Evolutionary conservation across 2,113 vertebrate genomes (phyloP).

Genomic region (Pagrus major): DNA sequence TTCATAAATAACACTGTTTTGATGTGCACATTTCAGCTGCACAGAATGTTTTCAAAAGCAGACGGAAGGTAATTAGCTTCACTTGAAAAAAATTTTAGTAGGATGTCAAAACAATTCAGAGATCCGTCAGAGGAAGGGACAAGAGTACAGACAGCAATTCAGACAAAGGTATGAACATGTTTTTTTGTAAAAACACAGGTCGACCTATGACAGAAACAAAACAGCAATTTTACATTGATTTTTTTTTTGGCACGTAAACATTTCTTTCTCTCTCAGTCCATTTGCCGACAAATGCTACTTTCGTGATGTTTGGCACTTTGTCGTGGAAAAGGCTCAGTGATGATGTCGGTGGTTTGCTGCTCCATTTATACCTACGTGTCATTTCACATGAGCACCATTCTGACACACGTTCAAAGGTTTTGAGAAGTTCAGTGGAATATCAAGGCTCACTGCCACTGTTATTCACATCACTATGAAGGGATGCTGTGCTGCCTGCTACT

Average conservation of each 20-base stretch:
- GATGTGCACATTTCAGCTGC: neutral
- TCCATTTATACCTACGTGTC: conserved; percentile 41
- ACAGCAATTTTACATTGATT: conserved; percentile 42
- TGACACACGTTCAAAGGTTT: conserved; percentile 22
- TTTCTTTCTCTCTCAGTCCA: conserved; percentile 46
- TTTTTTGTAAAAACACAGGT: conserved; percentile 5
- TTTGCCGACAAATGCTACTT: conserved; percentile 33
- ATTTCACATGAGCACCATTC: conserved; percentile 41
- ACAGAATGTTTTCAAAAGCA: neutral
- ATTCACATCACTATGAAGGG: conserved; percentile 39
- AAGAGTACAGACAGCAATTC: conserved; percentile 5
- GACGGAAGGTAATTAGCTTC: neutral
- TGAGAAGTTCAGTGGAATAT: conserved; percentile 20
- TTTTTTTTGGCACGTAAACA: neutral
- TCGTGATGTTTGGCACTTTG: conserved; percentile 43
- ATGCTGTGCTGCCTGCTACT: neutral
- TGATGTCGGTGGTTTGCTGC: conserved; percentile 20
- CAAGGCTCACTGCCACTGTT: conserved; percentile 32
- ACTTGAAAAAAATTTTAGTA: conserved; percentile 5
- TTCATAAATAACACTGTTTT: neutral
- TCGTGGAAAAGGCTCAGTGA: conserved; percentile 21
- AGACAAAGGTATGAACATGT: neutral
- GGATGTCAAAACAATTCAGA: conserved; percentile 22
- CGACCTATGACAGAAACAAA: conserved; percentile 17
- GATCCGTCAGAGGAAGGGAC: neutral